Conservation (phyloP, 1,140 invertebrate genomes). For the Zaprionus davidi region DNA sequence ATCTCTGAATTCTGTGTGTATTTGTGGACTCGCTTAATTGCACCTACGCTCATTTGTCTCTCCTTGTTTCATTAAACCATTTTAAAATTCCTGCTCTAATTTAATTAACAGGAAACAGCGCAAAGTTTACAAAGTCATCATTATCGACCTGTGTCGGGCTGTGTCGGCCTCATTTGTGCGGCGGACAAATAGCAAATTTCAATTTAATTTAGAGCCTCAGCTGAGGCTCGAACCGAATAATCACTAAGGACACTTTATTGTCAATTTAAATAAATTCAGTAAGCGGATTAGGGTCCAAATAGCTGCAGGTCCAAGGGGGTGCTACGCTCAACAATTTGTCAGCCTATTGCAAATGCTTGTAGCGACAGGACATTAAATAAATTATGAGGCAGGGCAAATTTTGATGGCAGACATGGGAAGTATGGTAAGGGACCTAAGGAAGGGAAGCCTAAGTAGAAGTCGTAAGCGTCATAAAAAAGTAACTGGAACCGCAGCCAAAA, state of each 20-base stretch:
- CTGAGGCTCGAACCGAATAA: background rate
- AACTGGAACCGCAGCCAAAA: slow-evolving; percentile 10
- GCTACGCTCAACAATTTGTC: slow-evolving; percentile 23
- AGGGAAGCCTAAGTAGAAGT: background rate
- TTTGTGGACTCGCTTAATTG: background rate
- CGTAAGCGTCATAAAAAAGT: slow-evolving; percentile 10
- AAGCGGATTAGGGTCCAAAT: slow-evolving; percentile 34
- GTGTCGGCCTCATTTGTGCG: background rate
- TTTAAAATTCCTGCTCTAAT: background rate
- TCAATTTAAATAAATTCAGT: slow-evolving; percentile 32
- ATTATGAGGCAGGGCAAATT: slow-evolving; percentile 17
- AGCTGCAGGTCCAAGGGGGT: slow-evolving; percentile 13
- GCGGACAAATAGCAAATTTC: background rate
- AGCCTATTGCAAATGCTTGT: slow-evolving; percentile 35
- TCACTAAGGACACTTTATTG: slow-evolving; percentile 15
- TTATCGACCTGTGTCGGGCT: background rate
- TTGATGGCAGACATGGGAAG: background rate
- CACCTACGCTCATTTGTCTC: background rate
- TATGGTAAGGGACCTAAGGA: background rate
- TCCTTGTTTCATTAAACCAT: background rate
- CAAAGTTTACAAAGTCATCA: background rate
- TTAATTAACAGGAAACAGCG: background rate
- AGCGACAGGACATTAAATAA: slow-evolving; percentile 26
- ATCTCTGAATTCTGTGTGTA: background rate
- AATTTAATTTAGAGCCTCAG: slow-evolving; percentile 28